These are phyloP conservation scores for Melanogrammus aeglefinus DNA, from an alignment of 2,797 vertebrate species.

Conservation along the genomic window DNA sequence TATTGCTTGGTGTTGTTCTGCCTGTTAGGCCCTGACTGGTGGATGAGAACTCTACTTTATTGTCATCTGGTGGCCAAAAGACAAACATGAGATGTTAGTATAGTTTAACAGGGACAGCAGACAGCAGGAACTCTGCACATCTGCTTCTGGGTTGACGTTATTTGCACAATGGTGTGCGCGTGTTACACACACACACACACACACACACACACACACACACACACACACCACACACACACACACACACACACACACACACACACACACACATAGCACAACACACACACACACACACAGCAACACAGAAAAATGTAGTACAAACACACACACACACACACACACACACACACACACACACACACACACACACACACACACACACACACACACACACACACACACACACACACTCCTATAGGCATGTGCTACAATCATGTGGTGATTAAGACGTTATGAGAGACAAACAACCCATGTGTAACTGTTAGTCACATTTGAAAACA, in stretches of 20 bases:
- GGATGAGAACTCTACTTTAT: background rate
- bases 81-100: slow-evolving; percentile 34
- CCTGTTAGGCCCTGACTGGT: slow-evolving; percentile 1
- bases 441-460: slow-evolving; percentile 35
- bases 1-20: slow-evolving; percentile 10
- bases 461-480: slow-evolving; percentile 18
- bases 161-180: background rate
- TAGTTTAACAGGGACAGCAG: slow-evolving; percentile 38
- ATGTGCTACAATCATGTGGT: slow-evolving; percentile 10
- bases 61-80: slow-evolving; percentile 23
- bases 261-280: slow-evolving; percentile 7
- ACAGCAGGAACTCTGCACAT: slow-evolving; percentile 43
- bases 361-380: slow-evolving; percentile 12
- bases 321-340: slow-evolving; percentile 9
- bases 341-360: slow-evolving; percentile 20
- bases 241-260: background rate
- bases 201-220: background rate
- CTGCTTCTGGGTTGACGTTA: slow-evolving; percentile 36
- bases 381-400: background rate
- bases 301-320: too few relatives aligned
- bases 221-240: background rate
- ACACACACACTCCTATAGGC: slow-evolving; percentile 21
- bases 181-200: background rate
- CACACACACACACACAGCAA: background rate
- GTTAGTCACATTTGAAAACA: slow-evolving; percentile 3